phyloP scores from a whole-genome alignment of 2,113 vertebrate species.

The Zapornia atra region DNA sequence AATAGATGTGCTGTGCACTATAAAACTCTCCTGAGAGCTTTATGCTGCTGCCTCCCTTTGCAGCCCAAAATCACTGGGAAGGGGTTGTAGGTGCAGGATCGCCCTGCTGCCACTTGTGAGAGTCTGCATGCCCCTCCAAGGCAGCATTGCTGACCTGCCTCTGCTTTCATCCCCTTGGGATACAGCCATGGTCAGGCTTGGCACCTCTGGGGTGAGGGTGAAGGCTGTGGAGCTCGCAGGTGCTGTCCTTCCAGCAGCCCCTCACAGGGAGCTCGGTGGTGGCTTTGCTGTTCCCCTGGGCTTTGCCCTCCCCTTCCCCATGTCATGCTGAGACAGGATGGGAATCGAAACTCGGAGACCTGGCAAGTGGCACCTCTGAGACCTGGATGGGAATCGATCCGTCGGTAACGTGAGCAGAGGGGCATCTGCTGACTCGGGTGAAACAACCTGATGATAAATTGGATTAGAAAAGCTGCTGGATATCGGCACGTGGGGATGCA shows the following conservation, averaged over 20 bases:
- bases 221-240: not conserved
- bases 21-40: not conserved
- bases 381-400: not conserved
- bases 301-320: not conserved
- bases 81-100: not conserved
- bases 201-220: not conserved
- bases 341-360: not conserved
- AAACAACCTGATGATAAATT: not conserved
- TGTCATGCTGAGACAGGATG: not conserved
- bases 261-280: not conserved
- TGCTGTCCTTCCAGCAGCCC: not conserved
- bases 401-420: not conserved
- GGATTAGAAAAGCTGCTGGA: not conserved
- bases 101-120: no score
- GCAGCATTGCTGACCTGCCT: not conserved
- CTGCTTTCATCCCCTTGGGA: not conserved
- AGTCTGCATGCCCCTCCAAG: not conserved
- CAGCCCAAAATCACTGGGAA: not conserved
- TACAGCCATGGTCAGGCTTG: rapidly evolving
- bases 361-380: not conserved
- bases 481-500: not conserved
- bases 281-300: not conserved
- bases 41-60: not conserved
- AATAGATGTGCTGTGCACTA: not conserved
- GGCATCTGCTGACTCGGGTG: constrained; percentile 40